These are phyloP conservation scores for Albula goreensis DNA, from an alignment of 2,113 vertebrate genomes.

Conservation along the genomic window DNA sequence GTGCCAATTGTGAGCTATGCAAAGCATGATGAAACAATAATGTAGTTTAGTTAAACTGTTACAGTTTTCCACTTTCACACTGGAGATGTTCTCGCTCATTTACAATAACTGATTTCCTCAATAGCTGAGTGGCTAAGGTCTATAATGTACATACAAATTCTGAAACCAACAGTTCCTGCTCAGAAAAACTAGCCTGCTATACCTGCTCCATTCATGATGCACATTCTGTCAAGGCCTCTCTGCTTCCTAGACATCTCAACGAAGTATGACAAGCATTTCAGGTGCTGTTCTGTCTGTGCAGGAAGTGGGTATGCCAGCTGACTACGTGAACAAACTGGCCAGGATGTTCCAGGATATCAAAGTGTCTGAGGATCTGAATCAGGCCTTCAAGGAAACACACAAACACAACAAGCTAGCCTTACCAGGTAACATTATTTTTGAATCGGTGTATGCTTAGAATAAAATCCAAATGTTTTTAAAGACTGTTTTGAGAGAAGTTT, in stretches of 20 bases:
- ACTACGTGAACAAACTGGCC: constrained; percentile 97
- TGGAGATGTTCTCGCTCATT: background rate
- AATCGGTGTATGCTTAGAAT: background rate
- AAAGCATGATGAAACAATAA: too few species aligned
- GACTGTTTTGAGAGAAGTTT: too few species aligned
- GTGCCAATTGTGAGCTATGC: too few species aligned
- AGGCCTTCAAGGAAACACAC: constrained; percentile 98
- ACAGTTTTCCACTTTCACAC: too few species aligned
- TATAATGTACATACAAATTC: background rate
- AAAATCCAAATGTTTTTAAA: background rate
- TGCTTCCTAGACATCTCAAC: background rate
- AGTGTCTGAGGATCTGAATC: constrained; percentile 97
- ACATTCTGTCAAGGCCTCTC: background rate
- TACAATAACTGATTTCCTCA: background rate
- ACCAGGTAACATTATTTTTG: constrained; percentile 76
- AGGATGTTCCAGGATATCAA: constrained; percentile 99
- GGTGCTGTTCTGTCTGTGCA: constrained; percentile 49
- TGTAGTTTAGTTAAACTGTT: too few species aligned
- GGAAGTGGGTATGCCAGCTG: constrained; percentile 98
- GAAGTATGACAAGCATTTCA: background rate
- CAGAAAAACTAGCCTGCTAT: background rate
- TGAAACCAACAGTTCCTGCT: background rate
- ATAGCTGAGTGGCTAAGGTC: background rate
- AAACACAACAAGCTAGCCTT: constrained; percentile 97
- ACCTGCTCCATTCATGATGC: background rate